A percentile compares a stretch with the other conserved stretches of the same genome.
phyloP scores from a whole-genome alignment of 2,888 invertebrate species.

The Pristionchus fissidentatus region DNA sequence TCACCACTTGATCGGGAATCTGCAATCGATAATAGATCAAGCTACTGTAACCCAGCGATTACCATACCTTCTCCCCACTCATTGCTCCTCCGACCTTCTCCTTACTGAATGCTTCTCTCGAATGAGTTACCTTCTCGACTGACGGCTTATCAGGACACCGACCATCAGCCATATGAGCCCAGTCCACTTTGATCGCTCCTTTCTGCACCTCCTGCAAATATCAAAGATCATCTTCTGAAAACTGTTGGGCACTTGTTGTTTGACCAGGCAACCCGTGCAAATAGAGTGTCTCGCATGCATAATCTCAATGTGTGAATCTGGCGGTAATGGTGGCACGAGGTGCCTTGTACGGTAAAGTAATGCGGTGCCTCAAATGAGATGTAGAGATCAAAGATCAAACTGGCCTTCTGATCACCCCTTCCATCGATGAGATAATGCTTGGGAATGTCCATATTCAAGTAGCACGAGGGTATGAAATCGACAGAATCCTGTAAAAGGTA shows the following conservation, averaged over 20 bases:
- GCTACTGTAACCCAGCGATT: neutral
- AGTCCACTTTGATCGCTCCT: neutral
- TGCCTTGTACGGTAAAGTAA: too few species aligned
- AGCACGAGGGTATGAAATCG: slow-evolving; percentile 46
- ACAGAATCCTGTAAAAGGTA: slow-evolving; percentile 15
- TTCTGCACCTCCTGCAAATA: slow-evolving; percentile 31
- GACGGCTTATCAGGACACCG: too few species aligned
- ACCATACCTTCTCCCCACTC: neutral
- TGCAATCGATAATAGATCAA: neutral
- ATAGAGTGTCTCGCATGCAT: too few species aligned
- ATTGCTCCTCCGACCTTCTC: neutral
- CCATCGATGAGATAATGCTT: slow-evolving; percentile 34
- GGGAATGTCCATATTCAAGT: slow-evolving; percentile 41
- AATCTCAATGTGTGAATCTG: too few species aligned
- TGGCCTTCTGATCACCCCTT: slow-evolving; percentile 8
- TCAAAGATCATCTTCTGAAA: slow-evolving; percentile 43
- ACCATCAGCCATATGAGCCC: neutral
- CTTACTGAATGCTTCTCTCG: neutral
- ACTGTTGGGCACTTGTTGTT: too few species aligned
- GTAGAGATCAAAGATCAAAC: neutral
- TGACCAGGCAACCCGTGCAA: too few species aligned
- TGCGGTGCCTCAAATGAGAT: too few species aligned
- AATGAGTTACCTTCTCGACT: neutral
- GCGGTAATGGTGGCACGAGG: too few species aligned
- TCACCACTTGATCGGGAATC: neutral